Base-by-base conservation (phyloP, 2,113 vertebrate genomes). In the Brachirus orientalis region DNA sequence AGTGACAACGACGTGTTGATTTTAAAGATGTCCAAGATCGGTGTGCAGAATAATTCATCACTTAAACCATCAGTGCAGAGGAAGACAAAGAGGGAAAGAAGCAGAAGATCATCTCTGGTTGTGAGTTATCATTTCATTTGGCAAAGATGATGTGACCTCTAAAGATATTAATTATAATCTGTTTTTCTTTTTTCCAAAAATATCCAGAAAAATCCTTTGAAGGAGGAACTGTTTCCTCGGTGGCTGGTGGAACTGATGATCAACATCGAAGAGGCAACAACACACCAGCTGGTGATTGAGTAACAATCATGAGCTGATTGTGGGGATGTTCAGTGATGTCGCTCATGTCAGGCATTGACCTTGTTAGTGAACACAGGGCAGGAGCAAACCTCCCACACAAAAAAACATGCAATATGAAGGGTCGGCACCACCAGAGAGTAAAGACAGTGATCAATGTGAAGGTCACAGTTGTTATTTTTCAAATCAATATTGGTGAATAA, bases 181-280 rank as follows among this genome's bases (percentile, higher is more conserved):
- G 7, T 10, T 35, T 10, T 10, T 59, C n/a, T 8, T 33, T 43
- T 38, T 11, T 53, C n/a, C 1, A 51, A 36, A 35, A 1, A 36
- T 40, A 9, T 56, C 36, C 43, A 40, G 16, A 16, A 38, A 63
- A 45, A 47, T 22, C 1, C 56, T 54, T 72, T 8, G 22, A 64
- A 86, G 80, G 79, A 90, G 86, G 69, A 77, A 6, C 48, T 33
- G 17, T 74, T 88, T 33, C 90, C 79, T 41, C 60, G 48, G 57
- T 96, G 95, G 94, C 2, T 95, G 54, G 87, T 90, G 46, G 48
- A 82, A 6, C 88, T 95, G 41, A 94, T 96, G 89, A 17, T 72
- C 61, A 91, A 93, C 69, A 91, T 96, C 0, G 94, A 95, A 20
- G 94, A 94, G 56, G 94, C 95, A 63, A 90, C 80, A 14, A 77